Base-by-base conservation (phyloP, 2,888 invertebrate genomes). In the Ormyrus thymus region DNA sequence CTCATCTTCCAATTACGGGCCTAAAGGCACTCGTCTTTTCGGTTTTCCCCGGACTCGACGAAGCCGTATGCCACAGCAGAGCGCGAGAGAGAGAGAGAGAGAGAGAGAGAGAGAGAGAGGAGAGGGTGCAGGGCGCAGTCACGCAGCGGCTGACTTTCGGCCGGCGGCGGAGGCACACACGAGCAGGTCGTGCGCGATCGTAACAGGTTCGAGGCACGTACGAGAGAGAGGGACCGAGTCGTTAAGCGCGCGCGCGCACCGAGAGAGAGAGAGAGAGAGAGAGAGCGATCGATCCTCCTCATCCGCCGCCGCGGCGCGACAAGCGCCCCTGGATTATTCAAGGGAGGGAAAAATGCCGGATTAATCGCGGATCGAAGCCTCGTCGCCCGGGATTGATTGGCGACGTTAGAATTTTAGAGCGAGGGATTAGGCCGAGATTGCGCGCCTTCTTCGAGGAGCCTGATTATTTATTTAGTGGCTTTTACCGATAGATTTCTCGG, bases 211-310 rank as follows among this genome's bases (percentile, higher is more conserved):
- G 61, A 48, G 29, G 55, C 68, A 69, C 73, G 73, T 62, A 68
- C 68, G 46, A 50, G 62, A 43, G 62, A 62, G 46, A 50, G 62
- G 43, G 62, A 62, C 59, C 11, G 71, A 62, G 78, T 62, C 78
- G 78, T 78, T 78, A 78, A 73, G 69, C 69, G 62, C 65, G 65
- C 65, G 61, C 77, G 58, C 65, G 59, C 65, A 10, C 13, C 48
- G 53, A 45, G 51, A 56, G 45, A 13, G n/a, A 29, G n/a, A n/a
- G 51, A 56, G 45, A 13, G n/a, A 29, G 45, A 13, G n/a, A 29
- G 29, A 29, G 29, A 59, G 29, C 70, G 79, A 79, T 79, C 79
- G 79, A 79, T 79, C 79, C 79, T 68, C 71, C 66, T 75, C 75
- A 70, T 69, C 62, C 51, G 29, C 43, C 11, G 15, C 7, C 59